Evolutionary conservation across 1,140 invertebrate genomes (phyloP).

Genomic region (Drosophila rhopaloa): DNA sequence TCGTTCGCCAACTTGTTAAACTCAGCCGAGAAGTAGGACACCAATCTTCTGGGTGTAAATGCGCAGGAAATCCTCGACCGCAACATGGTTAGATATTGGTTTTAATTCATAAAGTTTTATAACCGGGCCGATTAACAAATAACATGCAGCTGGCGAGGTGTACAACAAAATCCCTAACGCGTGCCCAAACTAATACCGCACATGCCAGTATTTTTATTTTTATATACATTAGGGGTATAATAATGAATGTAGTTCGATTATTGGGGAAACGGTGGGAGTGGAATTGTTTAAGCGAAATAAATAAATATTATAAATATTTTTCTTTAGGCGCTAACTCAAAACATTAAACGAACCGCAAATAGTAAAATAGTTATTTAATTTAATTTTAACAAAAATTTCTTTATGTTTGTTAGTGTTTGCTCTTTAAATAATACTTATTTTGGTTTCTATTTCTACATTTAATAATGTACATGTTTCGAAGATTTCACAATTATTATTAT

Average conservation of each 20-base stretch:
- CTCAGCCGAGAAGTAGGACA: constrained; percentile 62
- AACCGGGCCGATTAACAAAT: constrained; percentile 22
- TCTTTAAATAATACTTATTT: too few species aligned
- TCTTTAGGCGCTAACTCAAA: too few species aligned
- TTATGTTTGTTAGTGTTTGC: too few species aligned
- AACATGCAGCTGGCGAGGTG: constrained; percentile 11
- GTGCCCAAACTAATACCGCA: neutral
- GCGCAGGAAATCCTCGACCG: constrained; percentile 36
- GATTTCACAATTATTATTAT: too few species aligned
- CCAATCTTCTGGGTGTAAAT: constrained; percentile 33
- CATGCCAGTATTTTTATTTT: neutral
- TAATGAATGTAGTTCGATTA: neutral
- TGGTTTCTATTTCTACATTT: too few species aligned
- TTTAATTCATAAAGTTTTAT: constrained; percentile 43
- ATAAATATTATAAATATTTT: too few species aligned
- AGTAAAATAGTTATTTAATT: too few species aligned
- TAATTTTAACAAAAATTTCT: too few species aligned
- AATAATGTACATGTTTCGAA: too few species aligned
- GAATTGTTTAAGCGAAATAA: neutral
- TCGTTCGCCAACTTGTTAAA: constrained; percentile 61
- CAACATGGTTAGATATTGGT: constrained; percentile 31
- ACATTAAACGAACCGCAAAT: too few species aligned
- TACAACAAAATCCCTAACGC: constrained; percentile 4
- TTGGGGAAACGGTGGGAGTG: neutral
- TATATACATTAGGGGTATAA: neutral